Conservation (phyloP, 2,888 invertebrate species). For the Eristalis arbustorum region DNA sequence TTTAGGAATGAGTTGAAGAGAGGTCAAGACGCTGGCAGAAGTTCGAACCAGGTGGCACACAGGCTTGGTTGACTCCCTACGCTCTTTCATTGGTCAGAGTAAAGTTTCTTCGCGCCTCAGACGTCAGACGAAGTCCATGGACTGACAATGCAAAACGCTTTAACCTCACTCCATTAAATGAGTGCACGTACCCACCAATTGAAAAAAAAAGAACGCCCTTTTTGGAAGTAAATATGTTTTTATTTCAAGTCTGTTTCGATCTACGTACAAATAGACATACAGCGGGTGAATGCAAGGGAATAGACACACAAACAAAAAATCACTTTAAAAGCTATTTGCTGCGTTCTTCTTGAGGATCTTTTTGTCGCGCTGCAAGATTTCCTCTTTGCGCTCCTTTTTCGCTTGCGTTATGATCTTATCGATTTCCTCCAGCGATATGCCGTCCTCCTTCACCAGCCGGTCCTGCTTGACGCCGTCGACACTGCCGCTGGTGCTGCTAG, state of each 20-base stretch:
- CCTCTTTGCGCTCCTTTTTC: slow-evolving; percentile 83
- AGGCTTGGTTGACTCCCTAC: too few species aligned
- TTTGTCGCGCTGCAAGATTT: slow-evolving; percentile 82
- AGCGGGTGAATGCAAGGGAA: slow-evolving; percentile 18
- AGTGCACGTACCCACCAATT: not conserved
- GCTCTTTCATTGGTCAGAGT: too few species aligned
- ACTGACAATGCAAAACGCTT: too few species aligned
- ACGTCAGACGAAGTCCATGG: too few species aligned
- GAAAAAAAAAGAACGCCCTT: not conserved
- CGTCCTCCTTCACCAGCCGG: slow-evolving; percentile 81
- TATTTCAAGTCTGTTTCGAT: not conserved
- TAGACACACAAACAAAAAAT: not conserved
- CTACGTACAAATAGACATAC: not conserved
- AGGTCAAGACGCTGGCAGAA: too few species aligned
- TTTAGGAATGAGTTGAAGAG: too few species aligned
- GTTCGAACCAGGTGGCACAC: too few species aligned
- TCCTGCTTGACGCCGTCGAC: slow-evolving; percentile 81
- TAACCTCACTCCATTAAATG: too few species aligned
- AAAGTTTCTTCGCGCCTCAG: too few species aligned
- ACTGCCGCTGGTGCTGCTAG: slow-evolving; percentile 11
- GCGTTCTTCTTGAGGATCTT: slow-evolving; percentile 79
- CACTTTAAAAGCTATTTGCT: slow-evolving; percentile 39
- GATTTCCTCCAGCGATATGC: slow-evolving; percentile 81
- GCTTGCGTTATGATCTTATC: slow-evolving; percentile 82
- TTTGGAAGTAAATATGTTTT: not conserved